Evolutionary conservation across 2,888 invertebrate species (phyloP).

Genomic region (Spodoptera picta): DNA sequence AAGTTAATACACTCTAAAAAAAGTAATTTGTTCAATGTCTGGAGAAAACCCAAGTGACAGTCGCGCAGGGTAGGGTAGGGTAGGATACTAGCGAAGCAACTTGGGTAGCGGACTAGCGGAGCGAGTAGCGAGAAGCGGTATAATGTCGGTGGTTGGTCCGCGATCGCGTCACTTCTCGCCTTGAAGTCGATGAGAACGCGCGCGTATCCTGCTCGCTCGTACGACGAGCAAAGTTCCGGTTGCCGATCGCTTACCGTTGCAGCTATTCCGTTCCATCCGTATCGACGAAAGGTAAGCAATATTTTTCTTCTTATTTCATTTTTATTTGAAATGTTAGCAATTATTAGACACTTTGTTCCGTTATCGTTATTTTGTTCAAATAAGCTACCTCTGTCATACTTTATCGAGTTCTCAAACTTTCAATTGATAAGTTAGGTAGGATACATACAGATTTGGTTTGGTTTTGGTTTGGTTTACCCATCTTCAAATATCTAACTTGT

Average conservation of each 20-base stretch:
- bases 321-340: too few species aligned
- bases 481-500: too few species aligned
- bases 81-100: background rate
- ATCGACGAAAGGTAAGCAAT: constrained; percentile 30
- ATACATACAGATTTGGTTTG: too few species aligned
- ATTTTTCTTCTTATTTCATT: background rate
- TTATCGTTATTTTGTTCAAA: too few species aligned
- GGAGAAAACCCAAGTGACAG: constrained; percentile 15
- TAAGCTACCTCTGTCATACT: too few species aligned
- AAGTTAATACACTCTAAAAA: constrained; percentile 4
- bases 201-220: constrained; percentile 13
- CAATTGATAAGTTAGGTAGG: too few species aligned
- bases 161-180: constrained; percentile 23
- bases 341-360: too few species aligned
- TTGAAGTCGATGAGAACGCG: constrained; percentile 6
- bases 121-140: background rate
- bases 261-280: constrained; percentile 13
- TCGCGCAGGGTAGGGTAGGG: constrained; percentile 16
- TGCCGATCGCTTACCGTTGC: constrained; percentile 9
- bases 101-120: background rate
- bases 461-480: too few species aligned
- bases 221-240: constrained; percentile 1
- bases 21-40: constrained; percentile 11
- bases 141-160: background rate
- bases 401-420: too few species aligned